Evolutionary conservation across 23 tunicate species (phyloP).

Genomic region (Clavelina lepadiformis): DNA sequence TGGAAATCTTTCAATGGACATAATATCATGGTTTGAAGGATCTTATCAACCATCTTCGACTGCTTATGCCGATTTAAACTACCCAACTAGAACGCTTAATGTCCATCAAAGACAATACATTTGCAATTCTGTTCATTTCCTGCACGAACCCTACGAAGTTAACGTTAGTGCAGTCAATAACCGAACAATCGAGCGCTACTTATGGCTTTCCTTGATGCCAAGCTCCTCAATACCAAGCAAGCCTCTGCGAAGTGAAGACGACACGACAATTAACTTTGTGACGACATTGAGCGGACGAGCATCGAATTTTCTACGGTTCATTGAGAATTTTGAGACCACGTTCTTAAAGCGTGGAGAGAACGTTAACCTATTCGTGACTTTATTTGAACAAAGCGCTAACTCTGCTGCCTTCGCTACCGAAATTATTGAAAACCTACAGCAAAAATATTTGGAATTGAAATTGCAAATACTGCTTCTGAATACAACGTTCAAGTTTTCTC

Average conservation of each 20-base stretch:
- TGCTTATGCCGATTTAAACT: too few relatives aligned
- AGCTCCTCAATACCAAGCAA: too few relatives aligned
- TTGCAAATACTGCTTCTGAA: slow-evolving; percentile 1
- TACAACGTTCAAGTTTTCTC: slow-evolving; percentile 38
- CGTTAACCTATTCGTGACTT: slow-evolving; percentile 20
- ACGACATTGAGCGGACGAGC: slow-evolving; percentile 52
- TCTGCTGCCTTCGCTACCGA: background rate
- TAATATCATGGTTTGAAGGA: too few relatives aligned
- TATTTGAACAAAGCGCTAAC: slow-evolving; percentile 8
- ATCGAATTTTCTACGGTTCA: slow-evolving; percentile 24
- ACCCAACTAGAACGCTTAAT: background rate
- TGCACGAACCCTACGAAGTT: background rate
- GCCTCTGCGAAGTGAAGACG: too few relatives aligned
- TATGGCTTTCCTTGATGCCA: too few relatives aligned
- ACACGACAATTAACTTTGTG: slow-evolving; percentile 31
- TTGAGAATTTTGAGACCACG: slow-evolving; percentile 34
- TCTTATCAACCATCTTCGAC: too few relatives aligned
- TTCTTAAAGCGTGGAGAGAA: slow-evolving; percentile 17
- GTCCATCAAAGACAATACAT: slow-evolving; percentile 8
- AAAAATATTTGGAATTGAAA: background rate
- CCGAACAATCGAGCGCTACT: background rate
- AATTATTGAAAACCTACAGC: background rate
- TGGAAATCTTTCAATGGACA: too few relatives aligned
- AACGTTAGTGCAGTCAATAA: background rate
- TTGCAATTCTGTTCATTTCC: background rate